Conservation (phyloP, 2,888 invertebrate genomes). For the Oxytorus armatus region DNA sequence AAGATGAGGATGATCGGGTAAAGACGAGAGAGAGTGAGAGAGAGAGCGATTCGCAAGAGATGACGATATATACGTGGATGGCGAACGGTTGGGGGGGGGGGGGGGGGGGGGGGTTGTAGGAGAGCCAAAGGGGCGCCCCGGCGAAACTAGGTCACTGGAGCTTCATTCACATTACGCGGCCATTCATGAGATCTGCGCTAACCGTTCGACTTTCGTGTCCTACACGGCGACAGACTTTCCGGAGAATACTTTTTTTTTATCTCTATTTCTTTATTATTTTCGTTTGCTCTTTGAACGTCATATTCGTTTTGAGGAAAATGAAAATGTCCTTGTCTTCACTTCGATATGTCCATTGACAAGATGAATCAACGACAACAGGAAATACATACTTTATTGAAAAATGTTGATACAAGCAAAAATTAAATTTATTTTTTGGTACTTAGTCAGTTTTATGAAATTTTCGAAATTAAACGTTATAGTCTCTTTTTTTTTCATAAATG, state of each 20-base stretch:
- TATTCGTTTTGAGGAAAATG: too few relatives aligned
- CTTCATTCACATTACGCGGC: conserved; percentile 84
- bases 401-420: too few relatives aligned
- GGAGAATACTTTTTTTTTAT: background rate
- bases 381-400: too few relatives aligned
- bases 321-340: too few relatives aligned
- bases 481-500: too few relatives aligned
- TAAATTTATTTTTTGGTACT: too few relatives aligned
- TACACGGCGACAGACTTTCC: conserved; percentile 62
- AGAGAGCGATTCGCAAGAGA: conserved; percentile 67
- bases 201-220: conserved; percentile 79
- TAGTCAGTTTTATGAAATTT: too few relatives aligned
- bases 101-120: conserved; percentile 68
- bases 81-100: conserved; percentile 66
- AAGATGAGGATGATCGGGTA: conserved; percentile 74
- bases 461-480: too few relatives aligned
- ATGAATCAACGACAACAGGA: too few relatives aligned
- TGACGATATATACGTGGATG: conserved; percentile 47
- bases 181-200: conserved; percentile 84
- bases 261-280: background rate
- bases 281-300: background rate
- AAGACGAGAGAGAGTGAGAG: conserved; percentile 75
- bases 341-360: too few relatives aligned
- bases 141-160: conserved; percentile 83
- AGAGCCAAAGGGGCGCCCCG: conserved; percentile 73